These are phyloP conservation scores for Rhadina sibilatrix DNA, from an alignment of 2,113 vertebrate species.

Conservation along the genomic window DNA sequence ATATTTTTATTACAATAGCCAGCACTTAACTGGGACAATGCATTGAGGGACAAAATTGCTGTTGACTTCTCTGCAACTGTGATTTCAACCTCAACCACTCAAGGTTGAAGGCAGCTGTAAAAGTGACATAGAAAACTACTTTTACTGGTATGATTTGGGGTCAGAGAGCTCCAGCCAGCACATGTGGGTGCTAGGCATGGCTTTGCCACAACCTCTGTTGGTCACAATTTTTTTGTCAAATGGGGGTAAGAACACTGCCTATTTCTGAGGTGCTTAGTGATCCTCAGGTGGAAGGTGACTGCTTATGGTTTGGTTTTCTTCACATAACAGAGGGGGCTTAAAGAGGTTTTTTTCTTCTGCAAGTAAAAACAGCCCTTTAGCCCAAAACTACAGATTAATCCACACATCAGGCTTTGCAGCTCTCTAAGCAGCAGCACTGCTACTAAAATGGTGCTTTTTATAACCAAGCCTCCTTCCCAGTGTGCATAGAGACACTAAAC, in stretches of 20 bases:
- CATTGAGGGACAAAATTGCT: neutral
- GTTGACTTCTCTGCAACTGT: slow-evolving; percentile 6
- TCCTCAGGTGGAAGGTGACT: neutral
- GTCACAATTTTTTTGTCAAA: neutral
- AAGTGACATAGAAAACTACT: neutral
- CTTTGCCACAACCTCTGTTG: neutral
- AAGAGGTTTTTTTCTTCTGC: neutral
- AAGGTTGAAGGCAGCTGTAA: neutral
- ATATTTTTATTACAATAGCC: slow-evolving; percentile 31
- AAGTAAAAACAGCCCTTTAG: neutral
- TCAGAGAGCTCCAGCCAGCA: neutral
- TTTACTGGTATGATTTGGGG: neutral
- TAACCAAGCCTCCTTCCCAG: neutral
- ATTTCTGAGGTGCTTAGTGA: neutral
- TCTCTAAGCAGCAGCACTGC: neutral
- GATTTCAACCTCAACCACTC: neutral
- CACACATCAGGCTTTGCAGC: neutral
- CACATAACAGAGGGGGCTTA: fast-evolving
- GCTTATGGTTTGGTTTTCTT: neutral
- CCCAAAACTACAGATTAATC: neutral
- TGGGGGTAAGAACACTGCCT: neutral
- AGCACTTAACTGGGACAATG: slow-evolving; percentile 5
- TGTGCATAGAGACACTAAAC: neutral
- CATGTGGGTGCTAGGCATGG: neutral
- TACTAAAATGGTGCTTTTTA: neutral